Base-by-base conservation (phyloP, 2,113 vertebrate genomes). In the Chloropsis cyanopogon region DNA sequence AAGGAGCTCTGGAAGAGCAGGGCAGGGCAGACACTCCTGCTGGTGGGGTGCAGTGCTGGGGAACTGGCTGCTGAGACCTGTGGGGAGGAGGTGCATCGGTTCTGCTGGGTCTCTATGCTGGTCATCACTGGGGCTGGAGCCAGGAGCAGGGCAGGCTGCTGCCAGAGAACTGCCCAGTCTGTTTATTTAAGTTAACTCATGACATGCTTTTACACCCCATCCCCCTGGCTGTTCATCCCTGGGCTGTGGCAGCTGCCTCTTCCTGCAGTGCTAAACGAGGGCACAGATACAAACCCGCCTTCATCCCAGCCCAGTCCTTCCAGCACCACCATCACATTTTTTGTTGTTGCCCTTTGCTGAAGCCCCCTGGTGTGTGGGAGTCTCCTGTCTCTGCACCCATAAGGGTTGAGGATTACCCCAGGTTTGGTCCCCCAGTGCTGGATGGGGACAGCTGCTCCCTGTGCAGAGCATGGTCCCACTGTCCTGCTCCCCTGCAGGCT, bases 301-400 rank as follows among this genome's bases (percentile, higher is more conserved):
- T 66, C 19, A 25, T 12, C 23, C 41, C 49, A 59, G 35, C 37
- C 60, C n/a, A 33, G 42, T 49, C 47, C n/a, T 81, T 87, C n/a
- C 59, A 71, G 13, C 12, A 15, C 12, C 0, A 0, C 42, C 49
- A 22, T 47, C 1, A 0, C 5, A 0, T 39, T 12, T 60, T 71
- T 17, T 26, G 31, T 35, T 41, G 29, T 16, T 81, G 20, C 28
- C n/a, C 6, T 83, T 80, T 68, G 17, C n/a, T 0, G 1, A 59
- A 44, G 26, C 61, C 72, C 14, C 44, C 52, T 11, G 10, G 41
- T 2, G 1, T n/a, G 64, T 61, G 16, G 17, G 18, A 56, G 14
- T 19, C 22, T 84, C 12, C 25, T 39, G 50, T 56, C n/a, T 23
- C n/a, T 0, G 0, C 47, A 22, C 14, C 35, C 2, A 5, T 23